Base-by-base conservation (phyloP, 2,888 invertebrate genomes). In the Drosophila hawaiiensis region DNA sequence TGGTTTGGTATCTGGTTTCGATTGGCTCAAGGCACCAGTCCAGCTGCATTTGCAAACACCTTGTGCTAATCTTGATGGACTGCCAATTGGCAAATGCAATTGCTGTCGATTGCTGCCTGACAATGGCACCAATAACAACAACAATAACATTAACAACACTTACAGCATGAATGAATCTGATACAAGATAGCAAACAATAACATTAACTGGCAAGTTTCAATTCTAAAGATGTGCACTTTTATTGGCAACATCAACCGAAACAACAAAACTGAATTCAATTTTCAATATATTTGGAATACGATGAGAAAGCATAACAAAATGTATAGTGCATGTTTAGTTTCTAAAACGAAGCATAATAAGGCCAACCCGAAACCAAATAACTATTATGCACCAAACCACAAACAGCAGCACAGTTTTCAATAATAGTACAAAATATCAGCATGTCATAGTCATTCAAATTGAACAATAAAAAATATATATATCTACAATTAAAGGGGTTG, bases 81-180 rank as follows among this genome's bases (percentile, higher is more conserved):
- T 85, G 76, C 74, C 78, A 76, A 83, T 81, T 78, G 83, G 64
- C 82, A 67, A 82, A 66, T 66, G 77, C 76, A 73, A 69, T 79
- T 74, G 68, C 66, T 65, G 65, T 70, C 70, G 67, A 80, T 67
- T 56, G 52, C 52, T 31, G 33, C 49, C 47, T 2, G 25, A 16
- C 47, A 47, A 58, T 77, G 68, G 68, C 60, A 70, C 55, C 67
- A 60, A 29, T 12, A 35, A 33, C 54, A 53, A 52, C 28, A 62
- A 53, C 25, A 65, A 43, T 33, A 54, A 9, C 9, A 22, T 6
- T 12, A 64, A 47, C 22, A 47, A 25, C 47, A 47, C 25, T 16
- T 9, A 22, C 49, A 28, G 31, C 68, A 61, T 53, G 41, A 31
- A 25, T 47, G 37, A 28, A 28, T 56, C 37, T 19, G 31, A 56